Evolutionary conservation across 2,113 vertebrate genomes (phyloP).

Genomic region (Pogonocichla stellata): DNA sequence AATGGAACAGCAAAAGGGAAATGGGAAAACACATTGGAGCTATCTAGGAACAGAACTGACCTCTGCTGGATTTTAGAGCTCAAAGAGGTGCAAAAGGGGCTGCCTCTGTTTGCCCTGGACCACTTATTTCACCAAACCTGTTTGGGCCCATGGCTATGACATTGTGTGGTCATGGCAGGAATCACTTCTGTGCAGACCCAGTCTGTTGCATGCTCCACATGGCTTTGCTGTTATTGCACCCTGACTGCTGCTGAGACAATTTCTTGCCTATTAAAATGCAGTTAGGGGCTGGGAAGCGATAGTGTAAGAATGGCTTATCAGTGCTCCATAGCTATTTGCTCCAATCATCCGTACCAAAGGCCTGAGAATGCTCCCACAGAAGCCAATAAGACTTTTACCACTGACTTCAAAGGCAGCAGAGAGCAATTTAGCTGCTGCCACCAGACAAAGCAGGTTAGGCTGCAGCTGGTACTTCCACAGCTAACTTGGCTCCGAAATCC

Average conservation of each 20-base stretch:
- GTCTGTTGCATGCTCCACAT: neutral
- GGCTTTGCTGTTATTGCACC: constrained; percentile 56
- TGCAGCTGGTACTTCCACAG: constrained; percentile 61
- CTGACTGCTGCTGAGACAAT: constrained; percentile 64
- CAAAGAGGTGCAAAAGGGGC: neutral
- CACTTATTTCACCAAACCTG: neutral
- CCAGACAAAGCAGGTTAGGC: constrained; percentile 66
- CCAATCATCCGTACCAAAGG: constrained; percentile 47
- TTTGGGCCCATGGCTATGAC: neutral
- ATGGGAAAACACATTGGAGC: neutral
- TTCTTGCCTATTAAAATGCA: constrained; percentile 70
- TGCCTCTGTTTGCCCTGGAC: neutral
- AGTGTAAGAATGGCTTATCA: constrained; percentile 52
- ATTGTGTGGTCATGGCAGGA: neutral
- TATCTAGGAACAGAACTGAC: neutral
- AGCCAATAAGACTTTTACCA: constrained; percentile 65
- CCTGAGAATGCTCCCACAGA: constrained; percentile 57
- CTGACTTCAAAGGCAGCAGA: constrained; percentile 62
- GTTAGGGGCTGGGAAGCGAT: constrained; percentile 25
- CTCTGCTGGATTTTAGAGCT: neutral
- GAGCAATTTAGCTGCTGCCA: constrained; percentile 61
- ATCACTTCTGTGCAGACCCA: neutral
- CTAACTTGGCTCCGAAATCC: constrained; percentile 57
- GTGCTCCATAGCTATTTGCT: constrained; percentile 54
- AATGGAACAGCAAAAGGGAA: neutral